Base-by-base conservation (phyloP, 2,797 vertebrate genomes). In the Enteromius trimaculatus region DNA sequence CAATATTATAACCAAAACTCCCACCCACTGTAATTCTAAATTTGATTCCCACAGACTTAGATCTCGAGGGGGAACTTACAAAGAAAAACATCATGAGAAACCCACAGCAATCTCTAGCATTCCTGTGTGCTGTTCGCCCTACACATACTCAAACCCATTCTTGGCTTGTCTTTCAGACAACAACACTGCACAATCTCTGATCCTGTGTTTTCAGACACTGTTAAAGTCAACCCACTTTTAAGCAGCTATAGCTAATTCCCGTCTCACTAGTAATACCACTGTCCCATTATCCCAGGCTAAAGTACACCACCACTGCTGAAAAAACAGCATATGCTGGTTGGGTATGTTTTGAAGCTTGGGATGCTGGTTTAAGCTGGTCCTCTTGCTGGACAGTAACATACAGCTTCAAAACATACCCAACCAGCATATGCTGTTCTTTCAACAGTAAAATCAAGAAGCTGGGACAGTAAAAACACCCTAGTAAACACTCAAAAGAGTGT, bases 11-110 rank as follows among this genome's bases (percentile, higher is more conserved):
- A 62, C 58, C 6, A 8, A 14, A 74, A 74, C 44, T 17, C 74
- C 75, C 51, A 21, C 23, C 19, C 29, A 37, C 23, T 31, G 37
- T 4, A 75, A 75, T 65, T 53, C 42, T 23, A 53, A 4, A 75
- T 65, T 26, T 13, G 10, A 62, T 62, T 51, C 79, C 39, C 39
- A 60, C 66, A 44, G 80, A 65, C 29, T 21, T 44, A 44, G 16
- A 81, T 74, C 69, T 81, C 70, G 7, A 51, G 60, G n/a, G 51
- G 58, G 47, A 65, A 26, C 71, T 39, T 6, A 31, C 44, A 66
- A 31, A 82, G n/a, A 76, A 82, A 76, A 76, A 76, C 47, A 76
- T 68, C 13, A 37, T 10, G 72, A 68, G 42, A 82, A 76, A 65
- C 31, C 62, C 62, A 76, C 71, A 75, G 34, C 37, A 55, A 76